Base-by-base conservation (phyloP, 1,140 invertebrate species). In the Platyura marginata region DNA sequence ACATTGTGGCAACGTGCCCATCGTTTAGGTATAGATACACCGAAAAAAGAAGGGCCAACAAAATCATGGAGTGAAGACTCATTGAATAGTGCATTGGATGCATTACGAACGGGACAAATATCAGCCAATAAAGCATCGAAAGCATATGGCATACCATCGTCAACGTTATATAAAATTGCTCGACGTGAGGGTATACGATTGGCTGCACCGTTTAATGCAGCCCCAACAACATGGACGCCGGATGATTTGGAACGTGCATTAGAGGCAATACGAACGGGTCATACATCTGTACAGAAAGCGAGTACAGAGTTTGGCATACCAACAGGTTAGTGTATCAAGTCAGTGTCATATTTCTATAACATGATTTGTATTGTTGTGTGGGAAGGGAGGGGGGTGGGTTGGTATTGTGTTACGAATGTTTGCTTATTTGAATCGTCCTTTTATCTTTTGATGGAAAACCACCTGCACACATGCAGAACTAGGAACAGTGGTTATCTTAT, bases 111-210 rank as follows among this genome's bases (percentile, higher is more conserved):
- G 13, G 83, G 83, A 13, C 75, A 81, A 21, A 85, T 89, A 57
- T 87, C 83, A 6, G 84, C 84, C 11, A 89, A 89, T 59, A 88
- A 87, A 65, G 85, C 85, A 16, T 87, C 82, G 44, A 90, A 90
- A 59, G 83, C 84, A n/a, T 90, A 82, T 57, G 84, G 79, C 15
- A 88, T 89, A 56, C 85, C 85, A 16, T 87, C 82, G 50, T 87
- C 83, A 56, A 89, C 85, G 3, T 63, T 89, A 51, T 89, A 88
- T 65, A 89, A 89, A 71, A 89, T 89, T 51, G 85, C 85, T 10
- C 72, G 84, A 47, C 72, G 83, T 53, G 85, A 90, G 63, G 84
- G 84, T 40, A 90, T 90, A 52, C 72, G 84, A 47, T 63, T 89
- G 49, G 81, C 85, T 18, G 81, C 83, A 21, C 84, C 84, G 1